Evolutionary conservation across 53 echinoderm and acorn worm genomes (phyloP).

Genomic region (Holothuria leucospilota): DNA sequence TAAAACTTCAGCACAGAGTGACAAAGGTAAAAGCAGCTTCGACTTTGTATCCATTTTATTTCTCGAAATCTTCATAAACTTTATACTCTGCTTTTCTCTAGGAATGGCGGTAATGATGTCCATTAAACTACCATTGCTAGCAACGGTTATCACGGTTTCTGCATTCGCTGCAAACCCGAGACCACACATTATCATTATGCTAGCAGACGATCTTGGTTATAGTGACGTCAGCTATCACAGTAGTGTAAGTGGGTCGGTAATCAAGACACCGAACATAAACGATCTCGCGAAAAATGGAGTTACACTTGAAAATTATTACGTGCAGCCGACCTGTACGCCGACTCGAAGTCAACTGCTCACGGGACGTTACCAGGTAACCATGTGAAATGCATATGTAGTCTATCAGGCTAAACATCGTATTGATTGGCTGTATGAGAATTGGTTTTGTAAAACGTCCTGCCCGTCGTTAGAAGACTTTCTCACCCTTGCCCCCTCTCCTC

Average conservation of each 20-base stretch:
- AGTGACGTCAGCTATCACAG: conserved; percentile 43
- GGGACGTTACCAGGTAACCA: conserved; percentile 38
- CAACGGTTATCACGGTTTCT: neutral
- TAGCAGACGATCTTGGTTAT: conserved; percentile 33
- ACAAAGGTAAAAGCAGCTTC: too few relatives aligned
- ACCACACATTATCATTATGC: conserved; percentile 25
- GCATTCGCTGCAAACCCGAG: neutral
- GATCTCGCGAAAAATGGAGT: conserved; percentile 12
- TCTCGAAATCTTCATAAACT: too few relatives aligned
- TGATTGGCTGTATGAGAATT: too few relatives aligned
- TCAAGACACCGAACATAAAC: conserved; percentile 30
- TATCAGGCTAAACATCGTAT: too few relatives aligned
- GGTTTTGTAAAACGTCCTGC: too few relatives aligned
- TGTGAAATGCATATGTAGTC: neutral
- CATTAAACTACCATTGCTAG: too few relatives aligned
- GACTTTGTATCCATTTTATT: too few relatives aligned
- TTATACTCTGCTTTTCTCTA: too few relatives aligned
- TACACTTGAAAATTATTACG: conserved; percentile 47
- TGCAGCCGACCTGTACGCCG: conserved; percentile 39
- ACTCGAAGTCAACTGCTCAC: conserved; percentile 27
- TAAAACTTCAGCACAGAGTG: too few relatives aligned
- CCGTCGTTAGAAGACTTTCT: too few relatives aligned
- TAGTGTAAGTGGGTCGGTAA: neutral
- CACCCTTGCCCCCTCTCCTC: too few relatives aligned
- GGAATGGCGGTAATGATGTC: too few relatives aligned